A percentile compares a stretch with the other conserved stretches of the same genome.
Evolutionary conservation across 2,888 invertebrate species (phyloP).

Genomic region (Acanthosoma haemorrhoidale): DNA sequence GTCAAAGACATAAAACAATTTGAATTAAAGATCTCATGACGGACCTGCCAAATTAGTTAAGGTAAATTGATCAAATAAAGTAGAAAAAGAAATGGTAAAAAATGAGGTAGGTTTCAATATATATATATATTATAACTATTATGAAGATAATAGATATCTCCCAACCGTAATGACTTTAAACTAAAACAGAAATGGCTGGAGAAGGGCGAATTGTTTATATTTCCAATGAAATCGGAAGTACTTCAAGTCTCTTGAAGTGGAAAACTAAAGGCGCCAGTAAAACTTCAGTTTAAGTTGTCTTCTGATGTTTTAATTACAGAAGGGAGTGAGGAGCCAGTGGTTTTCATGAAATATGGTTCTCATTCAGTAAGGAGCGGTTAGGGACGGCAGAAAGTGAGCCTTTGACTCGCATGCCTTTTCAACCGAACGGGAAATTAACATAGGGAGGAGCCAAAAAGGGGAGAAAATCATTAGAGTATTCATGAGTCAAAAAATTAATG

Average conservation of each 20-base stretch:
- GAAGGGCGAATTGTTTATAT: neutral
- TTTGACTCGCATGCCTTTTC: slow-evolving; percentile 22
- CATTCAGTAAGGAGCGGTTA: neutral
- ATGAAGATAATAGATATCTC: too few species aligned
- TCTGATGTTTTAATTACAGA: slow-evolving; percentile 22
- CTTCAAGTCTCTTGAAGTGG: neutral
- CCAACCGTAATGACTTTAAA: too few species aligned
- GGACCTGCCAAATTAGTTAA: too few species aligned
- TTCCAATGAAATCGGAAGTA: neutral
- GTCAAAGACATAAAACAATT: too few species aligned
- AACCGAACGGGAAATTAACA: slow-evolving; percentile 16
- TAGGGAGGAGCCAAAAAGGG: slow-evolving; percentile 6
- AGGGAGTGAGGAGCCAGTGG: neutral
- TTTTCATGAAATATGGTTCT: neutral
- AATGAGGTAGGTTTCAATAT: too few species aligned
- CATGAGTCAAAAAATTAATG: slow-evolving; percentile 24
- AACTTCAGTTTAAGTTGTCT: slow-evolving; percentile 13
- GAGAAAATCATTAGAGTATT: slow-evolving; percentile 23
- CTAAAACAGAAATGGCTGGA: neutral
- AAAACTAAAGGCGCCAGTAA: neutral
- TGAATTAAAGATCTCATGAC: too few species aligned
- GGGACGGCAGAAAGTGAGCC: neutral
- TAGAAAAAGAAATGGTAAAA: too few species aligned
- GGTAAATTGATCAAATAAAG: too few species aligned
- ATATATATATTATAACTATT: too few species aligned